Conservation (phyloP, 2,888 invertebrate genomes). For the Latrodectus elegans region DNA sequence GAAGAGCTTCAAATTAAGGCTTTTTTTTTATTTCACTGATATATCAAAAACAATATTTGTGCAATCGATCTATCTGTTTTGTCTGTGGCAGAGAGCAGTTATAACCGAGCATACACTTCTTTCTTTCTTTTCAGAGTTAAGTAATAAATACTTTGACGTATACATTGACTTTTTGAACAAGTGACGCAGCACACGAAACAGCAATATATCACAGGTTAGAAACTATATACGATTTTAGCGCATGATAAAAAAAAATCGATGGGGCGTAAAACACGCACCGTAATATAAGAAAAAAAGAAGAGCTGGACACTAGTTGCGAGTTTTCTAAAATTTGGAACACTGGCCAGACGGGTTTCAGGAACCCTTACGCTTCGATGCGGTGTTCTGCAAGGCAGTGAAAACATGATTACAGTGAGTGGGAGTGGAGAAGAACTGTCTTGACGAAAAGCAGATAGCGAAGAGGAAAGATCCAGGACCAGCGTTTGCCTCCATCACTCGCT, state of each 20-base stretch:
- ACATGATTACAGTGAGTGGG: slow-evolving; percentile 20
- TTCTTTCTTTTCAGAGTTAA: too few species aligned
- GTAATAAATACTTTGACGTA: too few species aligned
- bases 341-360: slow-evolving; percentile 9
- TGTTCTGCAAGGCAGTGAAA: background rate
- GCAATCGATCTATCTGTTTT: background rate
- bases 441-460: slow-evolving; percentile 12
- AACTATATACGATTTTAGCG: background rate
- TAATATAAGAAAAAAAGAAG: background rate
- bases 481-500: slow-evolving; percentile 48
- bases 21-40: background rate
- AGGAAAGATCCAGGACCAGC: slow-evolving; percentile 4
- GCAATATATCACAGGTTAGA: slow-evolving; percentile 27
- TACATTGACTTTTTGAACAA: too few species aligned
- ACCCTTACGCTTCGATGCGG: slow-evolving; percentile 1
- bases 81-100: too few species aligned
- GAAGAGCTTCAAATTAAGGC: slow-evolving; percentile 64
- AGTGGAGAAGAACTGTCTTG: background rate
- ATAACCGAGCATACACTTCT: too few species aligned
- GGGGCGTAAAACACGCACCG: background rate
- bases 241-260: slow-evolving; percentile 4
- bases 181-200: background rate
- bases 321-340: background rate
- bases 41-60: background rate
- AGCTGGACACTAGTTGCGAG: slow-evolving; percentile 52